Evolutionary conservation across 2,888 invertebrate species (phyloP).

Genomic region (Pyrocoelia pectoralis): DNA sequence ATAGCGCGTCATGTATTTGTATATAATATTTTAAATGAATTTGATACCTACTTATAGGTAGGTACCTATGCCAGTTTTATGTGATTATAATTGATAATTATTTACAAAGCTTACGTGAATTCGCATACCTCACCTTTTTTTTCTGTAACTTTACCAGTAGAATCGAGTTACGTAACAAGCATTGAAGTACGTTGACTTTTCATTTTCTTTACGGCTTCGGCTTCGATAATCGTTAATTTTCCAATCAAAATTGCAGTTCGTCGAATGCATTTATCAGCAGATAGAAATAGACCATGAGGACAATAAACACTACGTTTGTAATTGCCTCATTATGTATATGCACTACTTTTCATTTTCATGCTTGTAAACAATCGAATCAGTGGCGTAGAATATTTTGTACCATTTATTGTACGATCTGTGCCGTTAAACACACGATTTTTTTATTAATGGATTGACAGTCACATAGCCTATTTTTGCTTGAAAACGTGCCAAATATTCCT

Average conservation of each 20-base stretch:
- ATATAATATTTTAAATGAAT: not conserved
- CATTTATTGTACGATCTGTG: too few relatives aligned
- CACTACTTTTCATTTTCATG: too few relatives aligned
- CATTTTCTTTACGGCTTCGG: slow-evolving; percentile 25
- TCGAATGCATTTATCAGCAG: too few relatives aligned
- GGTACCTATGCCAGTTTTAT: not conserved
- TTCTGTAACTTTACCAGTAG: not conserved
- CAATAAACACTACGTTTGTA: too few relatives aligned
- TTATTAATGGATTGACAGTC: too few relatives aligned
- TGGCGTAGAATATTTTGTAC: too few relatives aligned
- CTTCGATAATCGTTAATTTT: slow-evolving; percentile 26
- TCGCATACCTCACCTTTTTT: not conserved
- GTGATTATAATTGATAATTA: slow-evolving; percentile 24
- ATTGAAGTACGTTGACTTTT: slow-evolving; percentile 29
- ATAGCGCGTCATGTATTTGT: not conserved
- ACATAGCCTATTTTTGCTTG: too few relatives aligned
- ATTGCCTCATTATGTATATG: too few relatives aligned
- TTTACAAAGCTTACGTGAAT: slow-evolving; percentile 5
- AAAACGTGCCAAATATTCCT: too few relatives aligned
- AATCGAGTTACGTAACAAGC: slow-evolving; percentile 14
- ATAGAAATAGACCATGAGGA: too few relatives aligned
- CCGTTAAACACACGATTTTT: too few relatives aligned
- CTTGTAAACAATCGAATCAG: too few relatives aligned
- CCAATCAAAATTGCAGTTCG: slow-evolving; percentile 6
- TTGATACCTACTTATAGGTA: slow-evolving; percentile 4